Conservation (phyloP, 2,888 invertebrate genomes). For the Elmis aenea region DNA sequence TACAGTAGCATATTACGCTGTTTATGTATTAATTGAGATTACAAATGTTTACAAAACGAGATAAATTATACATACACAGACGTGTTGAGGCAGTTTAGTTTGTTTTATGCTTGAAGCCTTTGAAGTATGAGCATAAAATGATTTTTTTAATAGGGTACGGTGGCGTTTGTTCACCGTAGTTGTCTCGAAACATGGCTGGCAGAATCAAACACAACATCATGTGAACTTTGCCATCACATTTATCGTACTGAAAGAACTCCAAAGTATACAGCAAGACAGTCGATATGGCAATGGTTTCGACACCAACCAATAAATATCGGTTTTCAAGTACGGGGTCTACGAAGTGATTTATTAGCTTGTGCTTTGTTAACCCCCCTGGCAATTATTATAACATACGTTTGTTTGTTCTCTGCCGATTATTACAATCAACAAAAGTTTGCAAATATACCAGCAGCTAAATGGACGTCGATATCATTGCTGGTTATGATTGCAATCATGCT, state of each 20-base stretch:
- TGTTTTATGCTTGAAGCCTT: no score
- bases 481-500: conserved; percentile 49
- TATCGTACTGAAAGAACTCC: conserved; percentile 63
- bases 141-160: conserved; percentile 57
- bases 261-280: conserved; percentile 53
- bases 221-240: conserved; percentile 67
- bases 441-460: conserved; percentile 47
- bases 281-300: conserved; percentile 57
- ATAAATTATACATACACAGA: no score
- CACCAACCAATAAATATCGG: conserved; percentile 34
- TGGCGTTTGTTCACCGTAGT: conserved; percentile 66
- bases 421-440: conserved; percentile 48
- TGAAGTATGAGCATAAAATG: no score
- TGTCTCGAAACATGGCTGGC: conserved; percentile 75
- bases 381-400: conserved; percentile 49
- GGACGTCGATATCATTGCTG: conserved; percentile 49
- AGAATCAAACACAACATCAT: conserved; percentile 63
- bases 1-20: no score
- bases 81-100: no score
- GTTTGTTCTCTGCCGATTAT: conserved; percentile 50
- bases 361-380: conserved; percentile 55
- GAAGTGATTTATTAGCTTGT: conserved; percentile 54
- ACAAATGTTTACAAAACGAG: no score
- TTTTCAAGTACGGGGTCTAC: conserved; percentile 36
- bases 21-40: no score